A percentile compares a stretch with the other conserved stretches of the same genome.
These are phyloP conservation scores for Drosophila kambysellisi DNA, from an alignment of 2,888 invertebrate species.

Conservation along the genomic window DNA sequence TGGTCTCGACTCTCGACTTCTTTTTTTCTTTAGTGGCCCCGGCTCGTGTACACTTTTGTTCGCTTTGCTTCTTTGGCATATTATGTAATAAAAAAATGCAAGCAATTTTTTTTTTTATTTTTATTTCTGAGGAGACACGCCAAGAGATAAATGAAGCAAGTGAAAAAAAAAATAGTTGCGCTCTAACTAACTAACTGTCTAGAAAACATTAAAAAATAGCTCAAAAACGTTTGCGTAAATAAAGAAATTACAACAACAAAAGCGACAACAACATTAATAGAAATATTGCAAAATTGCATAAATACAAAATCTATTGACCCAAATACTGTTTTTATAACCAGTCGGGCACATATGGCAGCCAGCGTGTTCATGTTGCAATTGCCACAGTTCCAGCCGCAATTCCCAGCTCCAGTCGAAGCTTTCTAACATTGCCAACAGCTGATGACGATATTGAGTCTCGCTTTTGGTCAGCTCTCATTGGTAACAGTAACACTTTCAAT, in stretches of 20 bases:
- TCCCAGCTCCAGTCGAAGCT: constrained; percentile 45
- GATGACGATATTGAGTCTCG: constrained; percentile 65
- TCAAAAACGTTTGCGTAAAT: constrained; percentile 75
- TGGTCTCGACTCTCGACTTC: constrained; percentile 38
- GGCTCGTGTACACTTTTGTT: constrained; percentile 37
- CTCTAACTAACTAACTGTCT: constrained; percentile 31
- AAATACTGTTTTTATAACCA: constrained; percentile 74
- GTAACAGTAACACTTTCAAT: constrained; percentile 77
- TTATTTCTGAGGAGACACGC: constrained; percentile 30
- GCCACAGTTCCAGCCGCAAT: constrained; percentile 37
- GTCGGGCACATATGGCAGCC: constrained; percentile 74
- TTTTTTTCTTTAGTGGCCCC: constrained; percentile 16
- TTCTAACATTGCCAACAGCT: constrained; percentile 64
- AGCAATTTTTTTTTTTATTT: constrained; percentile 23
- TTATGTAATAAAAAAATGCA: constrained; percentile 65
- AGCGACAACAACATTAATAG: constrained; percentile 4
- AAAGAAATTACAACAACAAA: constrained; percentile 54
- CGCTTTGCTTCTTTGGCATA: constrained; percentile 70
- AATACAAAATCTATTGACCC: constrained; percentile 77
- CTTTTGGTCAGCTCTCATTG: constrained; percentile 56
- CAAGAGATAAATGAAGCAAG: constrained; percentile 19
- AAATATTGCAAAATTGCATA: constrained; percentile 64
- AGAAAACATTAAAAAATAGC: constrained; percentile 76
- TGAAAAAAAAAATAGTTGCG: constrained; percentile 21
- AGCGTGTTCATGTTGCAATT: constrained; percentile 60